Conservation (phyloP, 2,797 vertebrate genomes). For the Sebastes steindachneri region DNA sequence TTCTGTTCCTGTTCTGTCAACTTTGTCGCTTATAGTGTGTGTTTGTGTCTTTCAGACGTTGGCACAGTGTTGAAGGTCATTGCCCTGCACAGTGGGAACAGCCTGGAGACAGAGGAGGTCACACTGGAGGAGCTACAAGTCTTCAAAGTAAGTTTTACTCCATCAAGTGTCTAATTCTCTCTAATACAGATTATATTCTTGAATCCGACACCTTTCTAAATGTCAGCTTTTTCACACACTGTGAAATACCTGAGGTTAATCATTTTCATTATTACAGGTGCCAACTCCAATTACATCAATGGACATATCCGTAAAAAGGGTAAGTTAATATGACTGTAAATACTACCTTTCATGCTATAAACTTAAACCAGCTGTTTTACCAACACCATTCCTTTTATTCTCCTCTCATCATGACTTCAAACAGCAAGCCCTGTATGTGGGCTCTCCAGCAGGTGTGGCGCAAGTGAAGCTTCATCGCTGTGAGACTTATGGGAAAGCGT, state of each 20-base stretch:
- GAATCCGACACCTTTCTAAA: neutral
- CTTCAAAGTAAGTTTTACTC: conserved; percentile 87
- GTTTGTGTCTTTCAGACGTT: conserved; percentile 78
- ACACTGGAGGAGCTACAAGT: conserved; percentile 93
- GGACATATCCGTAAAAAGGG: conserved; percentile 96
- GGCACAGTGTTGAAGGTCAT: conserved; percentile 92
- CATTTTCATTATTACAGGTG: conserved; percentile 71
- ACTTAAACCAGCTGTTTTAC: neutral
- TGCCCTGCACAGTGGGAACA: conserved; percentile 81
- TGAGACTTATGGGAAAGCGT: conserved; percentile 90
- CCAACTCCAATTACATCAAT: conserved; percentile 90
- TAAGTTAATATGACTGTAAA: conserved; percentile 67
- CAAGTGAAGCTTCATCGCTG: conserved; percentile 91
- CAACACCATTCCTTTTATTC: conserved; percentile 25
- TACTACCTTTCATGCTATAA: neutral
- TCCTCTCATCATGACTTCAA: neutral
- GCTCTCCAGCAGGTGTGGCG: conserved; percentile 87
- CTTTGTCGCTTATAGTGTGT: neutral
- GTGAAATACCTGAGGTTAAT: neutral
- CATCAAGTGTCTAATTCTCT: neutral
- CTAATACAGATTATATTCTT: neutral
- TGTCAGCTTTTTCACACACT: neutral
- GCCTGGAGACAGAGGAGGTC: conserved; percentile 84
- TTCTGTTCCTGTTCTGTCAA: neutral
- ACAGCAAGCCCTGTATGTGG: conserved; percentile 91